Conservation (phyloP, 2,113 vertebrate species). For the Amia ocellicauda region DNA sequence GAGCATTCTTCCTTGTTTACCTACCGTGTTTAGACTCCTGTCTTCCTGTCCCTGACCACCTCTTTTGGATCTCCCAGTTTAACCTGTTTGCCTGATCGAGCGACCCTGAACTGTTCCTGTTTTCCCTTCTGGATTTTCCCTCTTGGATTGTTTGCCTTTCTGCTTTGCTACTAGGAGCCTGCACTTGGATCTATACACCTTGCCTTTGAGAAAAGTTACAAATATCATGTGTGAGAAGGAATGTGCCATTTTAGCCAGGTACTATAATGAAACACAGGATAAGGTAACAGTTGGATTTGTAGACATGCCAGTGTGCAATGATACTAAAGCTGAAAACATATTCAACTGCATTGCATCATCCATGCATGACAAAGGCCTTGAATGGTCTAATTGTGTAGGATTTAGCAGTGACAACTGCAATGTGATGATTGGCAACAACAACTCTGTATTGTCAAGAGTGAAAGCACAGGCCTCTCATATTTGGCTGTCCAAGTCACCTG, state of each 20-base stretch:
- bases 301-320: constrained; percentile 21
- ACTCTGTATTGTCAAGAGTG: constrained; percentile 18
- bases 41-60: too few species aligned
- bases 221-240: neutral
- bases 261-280: neutral
- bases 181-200: too few species aligned
- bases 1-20: too few species aligned
- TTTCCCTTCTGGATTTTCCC: too few species aligned
- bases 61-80: too few species aligned
- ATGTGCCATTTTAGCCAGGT: neutral
- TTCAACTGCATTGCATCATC: constrained; percentile 6
- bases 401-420: constrained; percentile 24
- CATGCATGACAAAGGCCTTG: constrained; percentile 12
- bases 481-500: constrained; percentile 14
- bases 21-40: too few species aligned
- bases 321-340: constrained; percentile 17
- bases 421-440: constrained; percentile 20
- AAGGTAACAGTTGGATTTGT: constrained; percentile 14
- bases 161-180: too few species aligned
- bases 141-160: too few species aligned
- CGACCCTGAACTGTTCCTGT: too few species aligned
- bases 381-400: constrained; percentile 18
- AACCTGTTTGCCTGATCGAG: too few species aligned
- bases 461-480: constrained; percentile 17
- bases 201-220: too few species aligned